Evolutionary conservation across 1,140 invertebrate species (phyloP), one percentile per base, ranked within the genome.

Genomic region (Cylas formicarius): DNA sequence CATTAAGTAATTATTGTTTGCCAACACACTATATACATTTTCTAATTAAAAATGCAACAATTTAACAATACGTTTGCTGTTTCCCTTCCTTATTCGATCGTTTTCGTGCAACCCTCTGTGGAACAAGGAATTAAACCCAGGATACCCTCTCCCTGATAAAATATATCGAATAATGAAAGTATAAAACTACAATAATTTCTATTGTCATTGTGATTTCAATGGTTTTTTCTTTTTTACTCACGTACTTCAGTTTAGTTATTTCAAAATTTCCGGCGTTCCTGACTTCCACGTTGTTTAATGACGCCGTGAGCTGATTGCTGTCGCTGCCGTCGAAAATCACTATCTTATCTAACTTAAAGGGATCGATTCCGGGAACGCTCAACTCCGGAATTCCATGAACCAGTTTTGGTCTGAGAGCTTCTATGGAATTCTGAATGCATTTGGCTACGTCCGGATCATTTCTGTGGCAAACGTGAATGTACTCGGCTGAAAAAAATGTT

Each of bases 321-420:
- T 20, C 8, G 11, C 13, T 11, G 13, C 38, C 38, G 23, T 48
- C 32, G 14, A 48, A 42, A 20, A 48, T 31, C 2, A 34, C 37
- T 4, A 64, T 55, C 42, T 79, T 72, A 4, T 78, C 74, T 13
- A 82, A 58, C 19, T 65, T 58, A 9, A 83, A 60, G 0, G 80
- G 80, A 45, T 84, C 81, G 3, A 82, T 72, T 1, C 74, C 60
- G 0, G 80, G 80, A 8, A 81, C 76, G 1, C 77, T 71, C n/a
- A 82, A 58, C 60, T 82, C 80, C 1, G 76, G 74, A 40, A 81
- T 80, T 45, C 81, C 81, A 61, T 68, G 57, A 4, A 66, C 63
- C 32, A 83, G 67, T 58, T 78, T 74, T 0, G 70, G 69, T 38
- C 74, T 67, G 3, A 84, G 56, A 16, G 69, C 62, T 22, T 81